These are phyloP conservation scores for Megaustenia siamemsis DNA, from an alignment of 2,888 invertebrate species.

Conservation along the genomic window DNA sequence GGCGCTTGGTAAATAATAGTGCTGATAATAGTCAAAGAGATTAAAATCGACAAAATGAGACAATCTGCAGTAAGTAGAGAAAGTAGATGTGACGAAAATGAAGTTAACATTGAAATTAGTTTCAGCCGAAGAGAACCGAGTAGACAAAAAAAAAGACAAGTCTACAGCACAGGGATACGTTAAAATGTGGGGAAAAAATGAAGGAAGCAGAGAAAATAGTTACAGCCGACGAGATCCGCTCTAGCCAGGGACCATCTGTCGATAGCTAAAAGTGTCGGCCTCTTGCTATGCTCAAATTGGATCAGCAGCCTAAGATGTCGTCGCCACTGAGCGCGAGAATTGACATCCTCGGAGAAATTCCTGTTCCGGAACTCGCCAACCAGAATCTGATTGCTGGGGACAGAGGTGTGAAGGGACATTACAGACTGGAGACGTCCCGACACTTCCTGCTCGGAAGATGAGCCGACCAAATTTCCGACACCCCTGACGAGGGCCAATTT, in stretches of 20 bases:
- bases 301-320: slow-evolving; percentile 22
- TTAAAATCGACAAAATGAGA: no score
- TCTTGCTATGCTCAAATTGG: slow-evolving; percentile 37
- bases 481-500: slow-evolving; percentile 39
- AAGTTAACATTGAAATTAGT: not conserved
- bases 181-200: not conserved
- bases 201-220: not conserved
- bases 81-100: no score
- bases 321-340: slow-evolving; percentile 27
- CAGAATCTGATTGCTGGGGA: slow-evolving; percentile 36
- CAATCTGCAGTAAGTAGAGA: no score
- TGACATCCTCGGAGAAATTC: slow-evolving; percentile 46
- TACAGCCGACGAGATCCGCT: slow-evolving; percentile 24
- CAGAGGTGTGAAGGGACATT: slow-evolving; percentile 33
- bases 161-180: not conserved
- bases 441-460: slow-evolving; percentile 25
- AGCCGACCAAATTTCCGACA: slow-evolving; percentile 40
- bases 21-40: no score
- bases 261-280: slow-evolving; percentile 16
- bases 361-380: slow-evolving; percentile 21
- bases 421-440: slow-evolving; percentile 12
- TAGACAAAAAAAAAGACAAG: not conserved
- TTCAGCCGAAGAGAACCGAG: no score
- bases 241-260: slow-evolving; percentile 32
- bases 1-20: no score